Conservation (phyloP, 2,797 vertebrate genomes). For the Vipera ursinii region DNA sequence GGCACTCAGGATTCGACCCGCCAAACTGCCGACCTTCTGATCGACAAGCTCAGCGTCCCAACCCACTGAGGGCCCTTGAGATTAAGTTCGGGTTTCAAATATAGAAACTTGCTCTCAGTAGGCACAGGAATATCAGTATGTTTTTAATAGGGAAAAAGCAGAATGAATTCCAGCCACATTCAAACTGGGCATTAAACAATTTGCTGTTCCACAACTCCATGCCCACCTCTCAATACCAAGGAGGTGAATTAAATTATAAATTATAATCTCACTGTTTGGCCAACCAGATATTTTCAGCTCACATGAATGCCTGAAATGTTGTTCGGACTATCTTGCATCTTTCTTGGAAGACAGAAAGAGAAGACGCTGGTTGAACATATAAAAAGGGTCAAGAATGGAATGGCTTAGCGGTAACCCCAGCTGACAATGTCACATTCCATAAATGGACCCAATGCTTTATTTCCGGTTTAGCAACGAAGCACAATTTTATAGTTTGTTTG, state of each 20-base stretch:
- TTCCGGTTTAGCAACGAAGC: background rate
- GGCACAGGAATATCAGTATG: background rate
- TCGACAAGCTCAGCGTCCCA: too few species aligned
- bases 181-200: too few species aligned
- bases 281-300: background rate
- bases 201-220: too few species aligned
- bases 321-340: background rate
- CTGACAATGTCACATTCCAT: background rate
- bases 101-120: background rate
- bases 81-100: background rate
- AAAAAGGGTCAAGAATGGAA: background rate
- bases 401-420: background rate
- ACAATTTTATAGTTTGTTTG: background rate
- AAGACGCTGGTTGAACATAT: background rate
- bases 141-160: background rate
- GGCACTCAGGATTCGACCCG: too few species aligned
- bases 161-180: background rate
- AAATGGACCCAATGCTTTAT: background rate
- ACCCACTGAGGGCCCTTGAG: background rate
- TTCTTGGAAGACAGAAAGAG: background rate
- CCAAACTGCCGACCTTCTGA: too few species aligned
- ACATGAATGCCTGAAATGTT: background rate
- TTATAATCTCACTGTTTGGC: background rate
- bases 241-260: background rate
- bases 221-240: background rate